Base-by-base conservation (phyloP, 2,888 invertebrate genomes). In the Cataglyphis cursor region DNA sequence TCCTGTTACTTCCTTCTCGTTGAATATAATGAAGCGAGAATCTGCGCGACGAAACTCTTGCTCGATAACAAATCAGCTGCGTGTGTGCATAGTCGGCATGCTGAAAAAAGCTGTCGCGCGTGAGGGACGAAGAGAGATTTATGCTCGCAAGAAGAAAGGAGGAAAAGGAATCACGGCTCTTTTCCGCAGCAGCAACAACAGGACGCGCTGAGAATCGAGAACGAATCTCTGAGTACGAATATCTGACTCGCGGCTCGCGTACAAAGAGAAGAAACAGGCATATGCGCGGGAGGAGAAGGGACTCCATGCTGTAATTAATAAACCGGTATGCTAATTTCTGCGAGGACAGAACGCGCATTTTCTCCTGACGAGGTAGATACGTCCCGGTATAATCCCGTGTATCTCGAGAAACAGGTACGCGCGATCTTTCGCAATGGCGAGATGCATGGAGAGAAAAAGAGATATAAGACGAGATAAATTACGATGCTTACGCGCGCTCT, bases 281-380 rank as follows among this genome's bases (percentile, higher is more conserved):
- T 44, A 10, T 31, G 48, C n/a, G 51, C n/a, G 51, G n/a, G 51
- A 51, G 18, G 35, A 31, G 41, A 66, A 65, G 66, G 76, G 87
- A 80, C 82, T 75, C 86, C 80, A 80, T 81, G 78, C 74, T 87
- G 91, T 91, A 93, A 93, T 93, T 93, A 93, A 93, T 93, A 93
- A 93, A 93, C 93, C 91, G 90, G 93, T 93, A 93, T 93, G 93
- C 88, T 90, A 93, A 93, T 93, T 91, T 86, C 76, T 61, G 62
- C 85, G 87, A 91, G 88, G 89, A 90, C 88, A 87, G 89, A 92
- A 89, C 85, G 81, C 83, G 86, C 87, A 85, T 89, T 90, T 89
- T 88, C 87, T 87, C 78, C 54, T 78, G 70, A 72, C 80, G 64
- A 57, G 74, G 78, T 83, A 75, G 24, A 5, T 76, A 51, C 72